Evolutionary conservation across 2,797 vertebrate genomes (phyloP), one percentile per base, ranked within the genome.

Genomic region (Alca torda): DNA sequence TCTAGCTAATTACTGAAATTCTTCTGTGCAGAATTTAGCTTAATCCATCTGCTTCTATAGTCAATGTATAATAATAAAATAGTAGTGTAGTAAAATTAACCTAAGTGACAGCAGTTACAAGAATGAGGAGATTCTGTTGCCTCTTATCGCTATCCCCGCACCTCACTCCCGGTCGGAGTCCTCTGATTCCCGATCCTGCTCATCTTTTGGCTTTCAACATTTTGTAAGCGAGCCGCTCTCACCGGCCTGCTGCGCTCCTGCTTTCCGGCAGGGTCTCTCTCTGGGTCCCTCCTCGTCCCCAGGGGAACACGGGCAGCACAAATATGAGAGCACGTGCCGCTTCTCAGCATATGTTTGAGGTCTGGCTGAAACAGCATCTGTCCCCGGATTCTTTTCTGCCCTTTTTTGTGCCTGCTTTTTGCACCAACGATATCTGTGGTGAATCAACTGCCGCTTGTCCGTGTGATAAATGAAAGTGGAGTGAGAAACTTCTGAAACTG

Each of bases 141-240:
- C 65, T 57, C 3, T 75, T 8, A 2, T 50, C 2, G 6, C n/a
- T 25, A 1, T 53, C 59, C 51, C 68, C 31, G 33, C 51, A 18
- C 68, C 11, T 50, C 18, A 0, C 59, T 69, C 54, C 37, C 0
- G 1, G 20, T 33, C 1, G 0, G n/a, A 61, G 18, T 37, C 16
- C 43, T 72, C 35, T 3, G 1, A 1, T 33, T 41, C 37, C 63
- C 0, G 4, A 28, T 43, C 74, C 61, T 8, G 18, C 51, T 46
- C 23, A 8, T 23, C 48, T 57, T 41, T 17, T n/a, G 73, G 16
- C 23, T 33, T 7, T 30, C 25, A 39, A 13, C 24, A 1, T 56
- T 48, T 5, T 70, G 78, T 61, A 59, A 18, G 50, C 4, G 2
- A 67, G 21, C 65, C 8, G 46, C 6, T 5, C 70, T 69, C n/a